These are phyloP conservation scores for Bellardia bayeri DNA, from an alignment of 2,888 invertebrate species.

Conservation along the genomic window DNA sequence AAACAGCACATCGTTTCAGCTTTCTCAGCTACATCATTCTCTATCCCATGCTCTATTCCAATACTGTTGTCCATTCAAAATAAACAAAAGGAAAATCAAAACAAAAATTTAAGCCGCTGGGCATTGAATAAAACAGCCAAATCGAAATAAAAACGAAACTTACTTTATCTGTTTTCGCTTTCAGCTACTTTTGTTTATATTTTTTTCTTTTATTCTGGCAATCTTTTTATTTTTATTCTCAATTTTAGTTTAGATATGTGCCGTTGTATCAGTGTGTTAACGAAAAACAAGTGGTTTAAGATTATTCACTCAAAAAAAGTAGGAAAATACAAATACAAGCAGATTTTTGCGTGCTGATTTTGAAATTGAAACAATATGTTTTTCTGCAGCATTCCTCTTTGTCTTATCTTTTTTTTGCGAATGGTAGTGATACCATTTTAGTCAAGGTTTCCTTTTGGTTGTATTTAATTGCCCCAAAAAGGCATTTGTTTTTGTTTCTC, in stretches of 20 bases:
- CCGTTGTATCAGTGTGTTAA: not conserved
- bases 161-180: conserved; percentile 16
- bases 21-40: not conserved
- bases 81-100: not conserved
- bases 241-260: not conserved
- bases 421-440: not conserved
- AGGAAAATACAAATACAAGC: not conserved
- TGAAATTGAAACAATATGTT: conserved; percentile 27
- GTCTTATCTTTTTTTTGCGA: not conserved
- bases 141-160: conserved; percentile 2
- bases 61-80: not conserved
- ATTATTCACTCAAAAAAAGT: not conserved
- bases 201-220: not conserved
- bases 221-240: conserved; percentile 7
- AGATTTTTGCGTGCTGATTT: conserved; percentile 11
- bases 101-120: conserved; percentile 3
- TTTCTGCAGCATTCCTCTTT: not conserved
- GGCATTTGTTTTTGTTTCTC: not conserved
- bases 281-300: not conserved
- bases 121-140: conserved; percentile 1
- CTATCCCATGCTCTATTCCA: not conserved
- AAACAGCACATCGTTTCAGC: not conserved
- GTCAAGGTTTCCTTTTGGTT: not conserved
- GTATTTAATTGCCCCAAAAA: not conserved
- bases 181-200: conserved; percentile 8